Evolutionary conservation across 1,140 invertebrate genomes (phyloP).

Genomic region (Cotesia chilonis): DNA sequence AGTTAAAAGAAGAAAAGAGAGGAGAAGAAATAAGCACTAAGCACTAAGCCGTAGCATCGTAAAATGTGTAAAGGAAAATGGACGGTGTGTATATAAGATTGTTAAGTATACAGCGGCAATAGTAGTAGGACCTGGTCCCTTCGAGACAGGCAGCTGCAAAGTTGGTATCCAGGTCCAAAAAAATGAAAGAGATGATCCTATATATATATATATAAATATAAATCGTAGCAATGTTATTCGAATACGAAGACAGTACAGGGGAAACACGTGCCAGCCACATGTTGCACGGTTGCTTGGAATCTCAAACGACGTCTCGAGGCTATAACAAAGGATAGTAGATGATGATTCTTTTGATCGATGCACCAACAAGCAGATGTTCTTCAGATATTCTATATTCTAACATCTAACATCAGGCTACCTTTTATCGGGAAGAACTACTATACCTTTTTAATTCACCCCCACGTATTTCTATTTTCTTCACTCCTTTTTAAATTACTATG

Average conservation of each 20-base stretch:
- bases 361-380: not conserved
- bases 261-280: constrained; percentile 66
- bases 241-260: constrained; percentile 38
- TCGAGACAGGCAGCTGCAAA: constrained; percentile 11
- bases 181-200: constrained; percentile 26
- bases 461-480: constrained; percentile 14
- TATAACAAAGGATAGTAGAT: constrained; percentile 35
- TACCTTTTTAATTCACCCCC: constrained; percentile 13
- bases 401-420: constrained; percentile 4
- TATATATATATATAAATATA: constrained; percentile 42
- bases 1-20: constrained; percentile 11
- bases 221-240: constrained; percentile 43
- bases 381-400: constrained; percentile 18
- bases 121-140: not conserved
- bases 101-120: too few relatives aligned
- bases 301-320: constrained; percentile 30
- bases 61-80: constrained; percentile 12
- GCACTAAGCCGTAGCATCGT: not conserved
- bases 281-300: constrained; percentile 61
- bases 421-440: not conserved
- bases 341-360: constrained; percentile 50
- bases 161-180: not conserved
- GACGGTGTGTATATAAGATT: not conserved
- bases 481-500: not conserved
- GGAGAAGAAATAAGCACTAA: not conserved